Evolutionary conservation across 2,888 invertebrate species (phyloP).

Genomic region (Megastigmus dorsalis): DNA sequence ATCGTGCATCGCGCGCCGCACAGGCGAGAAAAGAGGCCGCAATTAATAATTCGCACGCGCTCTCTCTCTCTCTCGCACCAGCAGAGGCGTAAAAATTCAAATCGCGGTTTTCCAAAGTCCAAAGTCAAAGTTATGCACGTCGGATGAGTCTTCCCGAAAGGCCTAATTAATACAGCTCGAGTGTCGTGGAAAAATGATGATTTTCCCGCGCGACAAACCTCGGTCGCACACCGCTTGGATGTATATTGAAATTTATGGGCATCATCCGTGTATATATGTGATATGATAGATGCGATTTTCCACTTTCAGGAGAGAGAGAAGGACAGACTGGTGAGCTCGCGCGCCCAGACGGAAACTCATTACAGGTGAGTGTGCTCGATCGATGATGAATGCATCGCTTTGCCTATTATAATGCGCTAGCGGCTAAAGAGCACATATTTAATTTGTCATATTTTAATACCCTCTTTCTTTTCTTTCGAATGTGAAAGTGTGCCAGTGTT

Average conservation of each 20-base stretch:
- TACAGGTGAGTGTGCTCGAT: slow-evolving; percentile 67
- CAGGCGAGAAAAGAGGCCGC: not conserved
- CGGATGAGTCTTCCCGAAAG: too few species aligned
- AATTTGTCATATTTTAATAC: too few species aligned
- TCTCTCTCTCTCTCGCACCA: not conserved
- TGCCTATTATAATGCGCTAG: too few species aligned
- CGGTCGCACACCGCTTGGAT: not conserved
- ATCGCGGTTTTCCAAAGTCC: not conserved
- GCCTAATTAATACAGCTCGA: slow-evolving; percentile 5
- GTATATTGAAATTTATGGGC: slow-evolving; percentile 31
- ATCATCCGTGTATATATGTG: not conserved
- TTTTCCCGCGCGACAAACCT: too few species aligned
- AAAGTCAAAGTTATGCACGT: too few species aligned
- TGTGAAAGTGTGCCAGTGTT: too few species aligned
- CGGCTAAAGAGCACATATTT: too few species aligned
- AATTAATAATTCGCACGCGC: slow-evolving; percentile 21
- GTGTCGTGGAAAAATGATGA: too few species aligned
- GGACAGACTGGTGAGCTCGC: slow-evolving; percentile 71
- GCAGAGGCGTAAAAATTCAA: slow-evolving; percentile 16
- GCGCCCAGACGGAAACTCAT: slow-evolving; percentile 75
- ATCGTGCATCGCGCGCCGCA: not conserved
- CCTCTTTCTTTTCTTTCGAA: too few species aligned
- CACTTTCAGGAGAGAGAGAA: slow-evolving; percentile 70
- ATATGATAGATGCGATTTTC: slow-evolving; percentile 46
- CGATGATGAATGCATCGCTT: not conserved